Evolutionary conservation across 1,140 invertebrate genomes (phyloP).

Genomic region (Drosophila sechellia): DNA sequence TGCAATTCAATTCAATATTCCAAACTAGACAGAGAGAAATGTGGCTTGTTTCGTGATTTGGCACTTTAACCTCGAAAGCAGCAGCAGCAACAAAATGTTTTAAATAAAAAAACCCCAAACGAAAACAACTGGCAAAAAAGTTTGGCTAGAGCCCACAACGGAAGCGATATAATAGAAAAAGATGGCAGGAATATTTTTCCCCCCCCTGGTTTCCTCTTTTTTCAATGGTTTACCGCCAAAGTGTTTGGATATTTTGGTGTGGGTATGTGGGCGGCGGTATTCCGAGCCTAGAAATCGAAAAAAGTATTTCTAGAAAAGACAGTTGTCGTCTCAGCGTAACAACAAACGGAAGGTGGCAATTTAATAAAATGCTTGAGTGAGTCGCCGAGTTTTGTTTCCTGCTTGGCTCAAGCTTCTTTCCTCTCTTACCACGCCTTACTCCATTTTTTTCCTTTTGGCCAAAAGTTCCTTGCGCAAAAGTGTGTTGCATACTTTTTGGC

Average conservation of each 20-base stretch:
- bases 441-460: conserved; percentile 16
- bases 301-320: conserved; percentile 46
- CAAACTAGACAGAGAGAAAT: conserved; percentile 53
- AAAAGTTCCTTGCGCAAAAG: conserved; percentile 37
- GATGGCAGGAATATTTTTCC: conserved; percentile 71
- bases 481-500: conserved; percentile 75
- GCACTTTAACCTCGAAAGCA: conserved; percentile 71
- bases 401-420: conserved; percentile 31
- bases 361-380: conserved; percentile 84
- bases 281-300: conserved; percentile 70
- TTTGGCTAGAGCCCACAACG: conserved; percentile 63
- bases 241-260: background rate
- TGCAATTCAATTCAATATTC: conserved; percentile 75
- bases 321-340: conserved; percentile 59
- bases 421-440: background rate
- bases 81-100: conserved; percentile 16
- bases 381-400: conserved; percentile 81
- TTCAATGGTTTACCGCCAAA: conserved; percentile 46
- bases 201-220: conserved; percentile 10
- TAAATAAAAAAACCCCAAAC: conserved; percentile 27
- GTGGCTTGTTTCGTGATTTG: conserved; percentile 63
- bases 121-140: conserved; percentile 54
- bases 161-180: conserved; percentile 82
- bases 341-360: conserved; percentile 84
- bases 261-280: background rate